These are phyloP conservation scores for Candidula unifasciata DNA, from an alignment of 2,888 invertebrate species.

Conservation along the genomic window DNA sequence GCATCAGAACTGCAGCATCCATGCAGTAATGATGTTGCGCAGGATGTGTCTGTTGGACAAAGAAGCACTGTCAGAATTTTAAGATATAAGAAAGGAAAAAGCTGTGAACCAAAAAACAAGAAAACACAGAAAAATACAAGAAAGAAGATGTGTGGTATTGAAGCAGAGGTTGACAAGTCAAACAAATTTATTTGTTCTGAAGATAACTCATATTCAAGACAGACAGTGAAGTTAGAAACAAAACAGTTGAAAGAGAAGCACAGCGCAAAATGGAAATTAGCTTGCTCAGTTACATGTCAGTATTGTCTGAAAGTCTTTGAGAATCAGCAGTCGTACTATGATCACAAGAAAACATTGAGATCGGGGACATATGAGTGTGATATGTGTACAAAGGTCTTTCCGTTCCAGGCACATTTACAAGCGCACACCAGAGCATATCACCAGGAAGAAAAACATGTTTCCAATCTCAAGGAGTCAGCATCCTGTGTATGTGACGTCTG, in stretches of 20 bases:
- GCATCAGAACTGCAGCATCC: neutral
- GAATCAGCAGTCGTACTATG: slow-evolving; percentile 29
- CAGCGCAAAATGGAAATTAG: slow-evolving; percentile 38
- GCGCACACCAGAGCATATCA: slow-evolving; percentile 36
- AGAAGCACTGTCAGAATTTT: neutral
- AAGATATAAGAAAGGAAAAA: neutral
- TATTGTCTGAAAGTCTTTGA: slow-evolving; percentile 37
- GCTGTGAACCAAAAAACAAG: neutral
- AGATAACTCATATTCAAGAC: neutral
- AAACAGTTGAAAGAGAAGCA: neutral
- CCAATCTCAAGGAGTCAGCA: slow-evolving; percentile 4
- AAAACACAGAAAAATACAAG: neutral
- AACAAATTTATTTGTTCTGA: neutral
- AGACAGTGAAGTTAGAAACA: neutral
- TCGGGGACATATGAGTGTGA: slow-evolving; percentile 15
- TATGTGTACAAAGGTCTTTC: slow-evolving; percentile 28
- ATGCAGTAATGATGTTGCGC: neutral
- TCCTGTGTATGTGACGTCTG: slow-evolving; percentile 37
- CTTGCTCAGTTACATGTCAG: slow-evolving; percentile 27
- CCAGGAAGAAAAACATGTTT: neutral
- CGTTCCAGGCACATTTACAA: slow-evolving; percentile 37
- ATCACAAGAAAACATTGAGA: slow-evolving; percentile 28
- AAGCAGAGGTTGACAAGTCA: neutral
- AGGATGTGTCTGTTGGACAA: neutral
- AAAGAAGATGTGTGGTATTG: neutral